Percentiles rank a stretch among this genome's conserved stretches.
Conservation (phyloP, 2,113 vertebrate genomes). For the Ameiurus melas region DNA sequence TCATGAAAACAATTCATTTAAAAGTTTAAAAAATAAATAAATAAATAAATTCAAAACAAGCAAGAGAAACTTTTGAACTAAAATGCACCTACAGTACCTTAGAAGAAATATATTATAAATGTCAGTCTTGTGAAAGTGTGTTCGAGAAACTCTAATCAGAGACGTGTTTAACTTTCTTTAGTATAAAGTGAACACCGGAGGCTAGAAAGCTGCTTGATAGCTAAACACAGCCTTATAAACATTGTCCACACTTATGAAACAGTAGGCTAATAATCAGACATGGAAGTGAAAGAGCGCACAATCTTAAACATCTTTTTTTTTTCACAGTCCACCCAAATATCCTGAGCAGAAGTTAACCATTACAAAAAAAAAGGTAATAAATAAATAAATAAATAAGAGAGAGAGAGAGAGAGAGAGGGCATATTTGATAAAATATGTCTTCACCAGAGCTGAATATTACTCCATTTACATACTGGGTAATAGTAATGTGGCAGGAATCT, state of each 20-base stretch:
- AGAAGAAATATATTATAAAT: background rate
- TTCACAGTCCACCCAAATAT: background rate
- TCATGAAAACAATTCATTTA: background rate
- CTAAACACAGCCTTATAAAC: background rate
- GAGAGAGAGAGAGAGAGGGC: no score
- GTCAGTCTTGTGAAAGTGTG: background rate
- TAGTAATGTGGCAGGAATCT: background rate
- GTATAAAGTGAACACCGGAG: background rate
- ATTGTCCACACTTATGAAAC: background rate
- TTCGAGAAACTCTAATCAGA: background rate
- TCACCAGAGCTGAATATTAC: background rate
- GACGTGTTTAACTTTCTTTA: background rate
- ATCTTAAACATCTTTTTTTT: background rate
- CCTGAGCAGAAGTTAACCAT: background rate
- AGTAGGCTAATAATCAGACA: background rate
- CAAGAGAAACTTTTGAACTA: background rate
- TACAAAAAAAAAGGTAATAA: background rate
- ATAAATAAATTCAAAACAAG: background rate
- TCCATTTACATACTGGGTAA: background rate
- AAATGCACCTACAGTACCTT: background rate
- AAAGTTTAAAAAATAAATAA: background rate
- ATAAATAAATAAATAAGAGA: no score
- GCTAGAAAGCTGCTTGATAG: background rate
- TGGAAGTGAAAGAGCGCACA: background rate
- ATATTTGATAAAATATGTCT: background rate